Conservation (phyloP, 1,140 invertebrate species). For the Frieseomelitta varia region DNA sequence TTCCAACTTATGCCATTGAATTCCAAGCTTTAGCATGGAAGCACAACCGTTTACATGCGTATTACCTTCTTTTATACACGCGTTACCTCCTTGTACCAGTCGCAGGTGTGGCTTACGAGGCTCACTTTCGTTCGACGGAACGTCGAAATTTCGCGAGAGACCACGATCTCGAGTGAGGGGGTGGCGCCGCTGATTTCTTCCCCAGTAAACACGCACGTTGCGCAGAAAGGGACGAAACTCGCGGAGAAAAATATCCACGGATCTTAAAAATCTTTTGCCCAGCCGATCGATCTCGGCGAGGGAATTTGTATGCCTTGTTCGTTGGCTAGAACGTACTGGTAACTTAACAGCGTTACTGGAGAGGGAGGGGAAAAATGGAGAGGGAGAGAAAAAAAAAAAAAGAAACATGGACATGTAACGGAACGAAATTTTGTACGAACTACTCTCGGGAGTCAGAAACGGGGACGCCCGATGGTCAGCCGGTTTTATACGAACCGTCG, state of each 20-base stretch:
- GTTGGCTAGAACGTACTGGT: not conserved
- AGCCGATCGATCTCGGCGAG: not conserved
- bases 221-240: not conserved
- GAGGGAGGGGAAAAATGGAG: no score
- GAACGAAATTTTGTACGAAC: conserved; percentile 55
- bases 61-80: conserved; percentile 69
- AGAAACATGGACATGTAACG: conserved; percentile 49
- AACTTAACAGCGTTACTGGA: conserved; percentile 39
- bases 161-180: conserved; percentile 32
- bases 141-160: conserved; percentile 39
- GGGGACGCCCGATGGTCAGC: conserved; percentile 50
- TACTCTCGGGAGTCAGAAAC: conserved; percentile 37
- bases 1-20: conserved; percentile 51
- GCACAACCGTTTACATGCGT: conserved; percentile 63
- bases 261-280: not conserved
- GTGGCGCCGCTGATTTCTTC: conserved; percentile 40
- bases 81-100: conserved; percentile 62
- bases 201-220: not conserved
- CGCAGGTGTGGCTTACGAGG: conserved; percentile 63
- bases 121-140: conserved; percentile 28
- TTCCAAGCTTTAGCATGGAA: not conserved
- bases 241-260: not conserved
- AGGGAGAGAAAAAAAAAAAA: no score
- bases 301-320: conserved; percentile 29
- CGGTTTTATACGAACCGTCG: conserved; percentile 66